Percentiles rank a stretch among this genome's conserved stretches.
These are phyloP conservation scores for Drepanosiphum platanoidis DNA, from an alignment of 2,888 invertebrate genomes.

Conservation along the genomic window DNA sequence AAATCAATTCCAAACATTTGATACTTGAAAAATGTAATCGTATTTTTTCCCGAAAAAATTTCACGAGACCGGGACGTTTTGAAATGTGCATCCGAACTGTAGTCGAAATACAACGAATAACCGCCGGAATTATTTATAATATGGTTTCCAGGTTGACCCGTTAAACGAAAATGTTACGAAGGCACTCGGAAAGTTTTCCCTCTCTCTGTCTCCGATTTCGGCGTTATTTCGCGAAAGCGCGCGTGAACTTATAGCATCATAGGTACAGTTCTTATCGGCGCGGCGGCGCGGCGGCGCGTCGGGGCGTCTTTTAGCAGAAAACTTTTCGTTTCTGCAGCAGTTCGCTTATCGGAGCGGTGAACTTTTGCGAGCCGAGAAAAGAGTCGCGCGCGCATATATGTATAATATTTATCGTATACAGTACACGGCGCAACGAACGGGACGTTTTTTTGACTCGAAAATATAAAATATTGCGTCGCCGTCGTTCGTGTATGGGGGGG, in stretches of 20 bases:
- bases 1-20: too few species aligned
- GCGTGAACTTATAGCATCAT: conserved; percentile 4
- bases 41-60: too few species aligned
- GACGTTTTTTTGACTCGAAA: conserved; percentile 40
- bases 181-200: neutral
- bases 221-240: conserved; percentile 22
- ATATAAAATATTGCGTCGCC: conserved; percentile 38
- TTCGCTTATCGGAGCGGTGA: conserved; percentile 18
- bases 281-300: too few species aligned
- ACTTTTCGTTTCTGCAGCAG: conserved; percentile 23
- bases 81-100: too few species aligned
- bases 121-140: too few species aligned
- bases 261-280: conserved; percentile 9
- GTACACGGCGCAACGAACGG: neutral
- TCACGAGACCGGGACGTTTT: too few species aligned
- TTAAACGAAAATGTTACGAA: conserved; percentile 3
- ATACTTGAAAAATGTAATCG: too few species aligned
- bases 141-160: neutral
- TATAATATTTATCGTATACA: neutral
- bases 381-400: neutral
- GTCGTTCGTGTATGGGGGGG: neutral
- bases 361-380: conserved; percentile 8
- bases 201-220: conserved; percentile 7
- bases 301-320: neutral
- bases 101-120: too few species aligned